Percentiles rank a stretch among this genome's conserved stretches.
phyloP scores from a whole-genome alignment of 2,888 invertebrate genomes.

The Chrysolina americana region DNA sequence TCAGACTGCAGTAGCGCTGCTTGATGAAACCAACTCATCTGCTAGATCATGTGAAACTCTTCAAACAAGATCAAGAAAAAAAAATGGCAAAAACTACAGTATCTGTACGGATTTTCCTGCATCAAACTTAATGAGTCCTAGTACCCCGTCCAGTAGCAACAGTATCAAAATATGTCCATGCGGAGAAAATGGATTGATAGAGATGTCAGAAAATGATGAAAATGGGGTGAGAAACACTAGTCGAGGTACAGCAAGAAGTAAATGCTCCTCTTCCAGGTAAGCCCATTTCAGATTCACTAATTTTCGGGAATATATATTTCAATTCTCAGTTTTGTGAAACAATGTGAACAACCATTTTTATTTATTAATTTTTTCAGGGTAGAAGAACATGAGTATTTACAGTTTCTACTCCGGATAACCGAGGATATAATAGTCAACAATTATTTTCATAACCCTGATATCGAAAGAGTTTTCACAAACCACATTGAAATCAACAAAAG shows the following conservation, averaged over 20 bases:
- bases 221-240: neutral
- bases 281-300: too few species aligned
- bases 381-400: constrained; percentile 65
- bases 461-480: constrained; percentile 70
- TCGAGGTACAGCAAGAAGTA: neutral
- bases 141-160: neutral
- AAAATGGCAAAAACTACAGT: neutral
- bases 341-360: neutral
- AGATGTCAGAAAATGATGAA: neutral
- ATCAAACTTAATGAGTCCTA: neutral
- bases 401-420: constrained; percentile 70
- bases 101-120: neutral
- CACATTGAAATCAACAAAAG: constrained; percentile 71
- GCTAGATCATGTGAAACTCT: neutral
- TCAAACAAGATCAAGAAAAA: neutral
- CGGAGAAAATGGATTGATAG: neutral
- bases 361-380: constrained; percentile 42
- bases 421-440: constrained; percentile 73
- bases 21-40: neutral
- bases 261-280: neutral
- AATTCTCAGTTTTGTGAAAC: too few species aligned
- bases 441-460: constrained; percentile 71
- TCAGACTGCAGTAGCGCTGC: constrained; percentile 28
- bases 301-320: too few species aligned
- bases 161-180: neutral